Base-by-base conservation (phyloP, 2,888 invertebrate genomes). In the Tanytarsus gracilentus region DNA sequence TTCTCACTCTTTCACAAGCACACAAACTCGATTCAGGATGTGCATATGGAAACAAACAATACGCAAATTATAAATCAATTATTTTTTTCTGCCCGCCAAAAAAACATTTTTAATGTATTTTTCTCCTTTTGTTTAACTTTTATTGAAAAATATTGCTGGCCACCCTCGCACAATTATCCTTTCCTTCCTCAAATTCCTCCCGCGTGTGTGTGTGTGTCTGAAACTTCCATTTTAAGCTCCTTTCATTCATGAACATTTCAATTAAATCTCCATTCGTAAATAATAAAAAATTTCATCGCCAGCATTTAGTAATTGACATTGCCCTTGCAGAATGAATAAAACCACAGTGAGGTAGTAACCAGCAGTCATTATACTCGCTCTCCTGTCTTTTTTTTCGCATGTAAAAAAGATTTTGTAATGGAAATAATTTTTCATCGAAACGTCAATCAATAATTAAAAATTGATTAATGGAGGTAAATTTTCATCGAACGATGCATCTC, bases 231-330 rank as follows among this genome's bases (percentile, higher is more conserved):
- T 49, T 48, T 49, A 49, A 49, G 49, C 25, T 25, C 18, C 18
- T 23, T 18, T 16, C 33, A 33, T 55, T 40, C 55, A 55, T 55
- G 55, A 55, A 55, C n/a, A n/a, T 55, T 55, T 55, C 55, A 55
- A 55, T 55, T 55, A 55, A 55, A 55, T 55, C 26, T 55, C 39
- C 55, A 55, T 55, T 55, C 55, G n/a, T n/a, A n/a, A n/a, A n/a
- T n/a, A n/a, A n/a, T n/a, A n/a, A n/a, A n/a, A n/a, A n/a, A n/a
- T n/a, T n/a, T n/a, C n/a, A n/a, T n/a, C n/a, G n/a, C n/a, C n/a
- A n/a, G n/a, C n/a, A n/a, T n/a, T n/a, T n/a, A n/a, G n/a, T n/a
- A n/a, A n/a, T n/a, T n/a, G n/a, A n/a, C n/a, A n/a, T n/a, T n/a
- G n/a, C n/a, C n/a, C n/a, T n/a, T n/a, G n/a, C n/a, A n/a, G n/a